Percentiles rank a stretch among this genome's conserved stretches.
Conservation (phyloP, 1,140 invertebrate species). For the Drosophila virilis region DNA sequence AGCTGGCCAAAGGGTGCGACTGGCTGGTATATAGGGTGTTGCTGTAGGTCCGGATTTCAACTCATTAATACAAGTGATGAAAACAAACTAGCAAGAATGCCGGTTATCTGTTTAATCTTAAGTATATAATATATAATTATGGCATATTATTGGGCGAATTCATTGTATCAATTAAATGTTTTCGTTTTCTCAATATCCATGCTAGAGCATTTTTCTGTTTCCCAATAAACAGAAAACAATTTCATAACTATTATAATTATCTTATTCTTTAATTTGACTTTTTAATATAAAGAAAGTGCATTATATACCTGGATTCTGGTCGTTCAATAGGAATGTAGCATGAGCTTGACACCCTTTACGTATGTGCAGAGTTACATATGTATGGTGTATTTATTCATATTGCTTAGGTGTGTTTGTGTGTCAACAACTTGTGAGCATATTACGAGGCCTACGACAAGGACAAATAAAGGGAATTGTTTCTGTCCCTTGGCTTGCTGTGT, state of each 20-base stretch:
- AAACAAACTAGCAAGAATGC: neutral
- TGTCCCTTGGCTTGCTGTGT: constrained; percentile 15
- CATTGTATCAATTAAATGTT: too few species aligned
- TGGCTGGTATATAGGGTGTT: constrained; percentile 49
- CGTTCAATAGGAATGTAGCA: neutral
- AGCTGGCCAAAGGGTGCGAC: constrained; percentile 41
- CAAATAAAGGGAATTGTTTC: constrained; percentile 1
- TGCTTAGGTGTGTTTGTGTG: constrained; percentile 16
- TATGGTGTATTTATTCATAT: constrained; percentile 11
- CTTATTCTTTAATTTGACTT: too few species aligned
- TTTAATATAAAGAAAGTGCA: too few species aligned
- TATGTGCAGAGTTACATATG: neutral
- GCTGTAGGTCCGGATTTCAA: neutral
- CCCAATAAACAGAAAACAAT: too few species aligned
- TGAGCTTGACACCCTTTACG: constrained; percentile 20
- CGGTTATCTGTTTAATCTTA: neutral
- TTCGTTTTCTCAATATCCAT: too few species aligned
- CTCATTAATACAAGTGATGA: constrained; percentile 1
- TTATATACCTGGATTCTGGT: too few species aligned
- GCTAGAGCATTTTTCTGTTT: too few species aligned
- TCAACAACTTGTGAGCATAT: constrained; percentile 12
- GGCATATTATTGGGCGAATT: too few species aligned
- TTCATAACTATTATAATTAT: too few species aligned
- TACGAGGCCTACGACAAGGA: constrained; percentile 31
- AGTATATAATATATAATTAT: neutral